Conservation (phyloP, 53 echinoderm and acorn worm species). For the Mesocentrotus franciscanus region DNA sequence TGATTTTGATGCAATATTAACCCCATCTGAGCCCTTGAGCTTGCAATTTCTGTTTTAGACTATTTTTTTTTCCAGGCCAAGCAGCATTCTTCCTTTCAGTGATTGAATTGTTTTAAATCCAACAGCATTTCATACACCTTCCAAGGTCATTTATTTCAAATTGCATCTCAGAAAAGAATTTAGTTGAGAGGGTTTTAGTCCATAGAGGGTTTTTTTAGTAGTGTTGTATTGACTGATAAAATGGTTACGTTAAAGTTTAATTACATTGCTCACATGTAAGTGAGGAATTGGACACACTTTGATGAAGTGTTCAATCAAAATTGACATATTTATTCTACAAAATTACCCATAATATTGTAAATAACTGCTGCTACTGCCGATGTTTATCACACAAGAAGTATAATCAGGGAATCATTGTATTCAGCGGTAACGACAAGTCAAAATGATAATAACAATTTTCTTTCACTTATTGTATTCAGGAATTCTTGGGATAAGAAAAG, state of each 20-base stretch:
- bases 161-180: neutral
- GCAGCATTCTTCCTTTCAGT: neutral
- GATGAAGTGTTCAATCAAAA: neutral
- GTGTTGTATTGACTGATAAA: neutral
- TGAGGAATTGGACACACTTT: neutral
- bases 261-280: neutral
- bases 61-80: neutral
- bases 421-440: slow-evolving; percentile 15
- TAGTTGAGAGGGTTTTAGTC: neutral
- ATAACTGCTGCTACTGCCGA: neutral
- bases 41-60: neutral
- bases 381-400: neutral
- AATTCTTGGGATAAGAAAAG: neutral
- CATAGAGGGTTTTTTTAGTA: neutral
- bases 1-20: slow-evolving; percentile 36
- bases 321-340: neutral
- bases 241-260: neutral
- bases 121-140: slow-evolving; percentile 31
- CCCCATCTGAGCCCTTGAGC: neutral
- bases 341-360: neutral
- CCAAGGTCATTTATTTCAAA: neutral
- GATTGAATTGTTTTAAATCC: neutral
- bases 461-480: slow-evolving; percentile 25
- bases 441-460: neutral
- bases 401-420: slow-evolving; percentile 31